A percentile compares a stretch with the other conserved stretches of the same genome.
Evolutionary conservation across 2,797 vertebrate species (phyloP).

Genomic region (Allobates femoralis): DNA sequence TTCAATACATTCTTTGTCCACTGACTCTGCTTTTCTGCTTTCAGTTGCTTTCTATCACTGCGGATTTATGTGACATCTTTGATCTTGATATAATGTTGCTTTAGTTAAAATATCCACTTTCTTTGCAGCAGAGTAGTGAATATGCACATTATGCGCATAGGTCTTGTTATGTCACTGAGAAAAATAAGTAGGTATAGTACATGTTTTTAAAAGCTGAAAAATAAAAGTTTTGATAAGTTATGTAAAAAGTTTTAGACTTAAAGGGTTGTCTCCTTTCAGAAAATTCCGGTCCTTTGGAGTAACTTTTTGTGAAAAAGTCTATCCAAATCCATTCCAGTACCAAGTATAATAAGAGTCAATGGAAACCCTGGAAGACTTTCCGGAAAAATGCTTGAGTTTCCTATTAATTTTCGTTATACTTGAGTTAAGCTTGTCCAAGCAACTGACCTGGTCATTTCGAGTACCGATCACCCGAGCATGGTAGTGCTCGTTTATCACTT

Average conservation of each 20-base stretch:
- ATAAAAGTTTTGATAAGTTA: not conserved
- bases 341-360: too few species aligned
- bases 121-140: constrained; percentile 6
- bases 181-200: not conserved
- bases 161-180: not conserved
- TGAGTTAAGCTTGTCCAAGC: too few species aligned
- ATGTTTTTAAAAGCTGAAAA: not conserved
- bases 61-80: not conserved
- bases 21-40: not conserved
- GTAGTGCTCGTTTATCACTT: too few species aligned
- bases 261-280: too few species aligned
- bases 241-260: not conserved
- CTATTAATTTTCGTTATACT: too few species aligned
- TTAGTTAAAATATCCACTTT: not conserved
- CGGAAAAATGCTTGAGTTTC: too few species aligned
- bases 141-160: not conserved
- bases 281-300: too few species aligned
- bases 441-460: too few species aligned
- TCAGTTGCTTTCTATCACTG: not conserved
- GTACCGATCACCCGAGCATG: too few species aligned
- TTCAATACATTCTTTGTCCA: constrained; percentile 16
- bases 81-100: not conserved
- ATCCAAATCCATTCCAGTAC: too few species aligned
- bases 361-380: too few species aligned
- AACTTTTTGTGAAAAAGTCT: too few species aligned